These are phyloP conservation scores for Propithecus deckenii DNA, from an alignment of 2,797 vertebrate species.

Conservation along the genomic window DNA sequence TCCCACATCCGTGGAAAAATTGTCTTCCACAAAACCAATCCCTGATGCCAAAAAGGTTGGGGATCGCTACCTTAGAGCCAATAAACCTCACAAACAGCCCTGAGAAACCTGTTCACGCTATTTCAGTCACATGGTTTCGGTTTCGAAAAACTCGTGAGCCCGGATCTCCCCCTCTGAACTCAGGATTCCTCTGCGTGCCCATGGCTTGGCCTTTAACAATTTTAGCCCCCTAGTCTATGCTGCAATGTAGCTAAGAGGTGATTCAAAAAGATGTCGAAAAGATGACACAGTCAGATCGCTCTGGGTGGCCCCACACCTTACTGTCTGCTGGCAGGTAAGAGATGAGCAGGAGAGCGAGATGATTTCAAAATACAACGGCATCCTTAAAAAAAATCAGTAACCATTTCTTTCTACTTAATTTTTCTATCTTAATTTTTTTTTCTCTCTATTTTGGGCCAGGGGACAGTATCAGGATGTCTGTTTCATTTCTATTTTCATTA, in stretches of 20 bases:
- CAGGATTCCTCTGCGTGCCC: neutral
- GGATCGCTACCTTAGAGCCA: accelerated
- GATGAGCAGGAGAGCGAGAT: neutral
- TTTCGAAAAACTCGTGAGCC: neutral
- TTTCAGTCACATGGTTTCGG: neutral
- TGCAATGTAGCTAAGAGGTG: neutral
- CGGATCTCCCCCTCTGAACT: neutral
- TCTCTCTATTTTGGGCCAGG: neutral
- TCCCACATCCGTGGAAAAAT: no score
- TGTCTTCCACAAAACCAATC: no score
- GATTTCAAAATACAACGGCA: neutral
- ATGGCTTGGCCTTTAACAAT: neutral
- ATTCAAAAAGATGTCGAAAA: neutral
- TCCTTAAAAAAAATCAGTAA: neutral
- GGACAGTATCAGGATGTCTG: neutral
- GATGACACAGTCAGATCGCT: neutral
- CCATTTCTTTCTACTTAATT: neutral
- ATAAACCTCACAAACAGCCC: neutral
- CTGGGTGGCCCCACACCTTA: no score
- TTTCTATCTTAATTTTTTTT: neutral
- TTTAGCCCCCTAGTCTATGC: neutral
- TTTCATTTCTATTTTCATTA: neutral
- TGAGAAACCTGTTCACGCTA: neutral
- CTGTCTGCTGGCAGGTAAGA: neutral
- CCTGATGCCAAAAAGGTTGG: no score